Conservation (phyloP, 2,888 invertebrate genomes). For the Ecliptopera silaceata region DNA sequence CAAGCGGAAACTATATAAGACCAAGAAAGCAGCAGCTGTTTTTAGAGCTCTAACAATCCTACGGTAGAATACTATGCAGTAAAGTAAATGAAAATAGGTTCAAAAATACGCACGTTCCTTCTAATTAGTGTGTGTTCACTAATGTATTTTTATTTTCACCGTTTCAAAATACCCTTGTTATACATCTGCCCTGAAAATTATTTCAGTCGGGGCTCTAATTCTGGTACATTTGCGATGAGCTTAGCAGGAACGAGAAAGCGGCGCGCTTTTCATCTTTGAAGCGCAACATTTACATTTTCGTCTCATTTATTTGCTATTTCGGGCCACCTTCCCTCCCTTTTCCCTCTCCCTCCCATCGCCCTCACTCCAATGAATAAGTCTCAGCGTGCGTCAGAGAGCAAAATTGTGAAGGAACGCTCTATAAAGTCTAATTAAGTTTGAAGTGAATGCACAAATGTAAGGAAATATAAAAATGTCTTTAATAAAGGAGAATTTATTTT, state of each 20-base stretch:
- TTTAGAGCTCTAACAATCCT: too few species aligned
- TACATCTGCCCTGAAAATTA: slow-evolving; percentile 78
- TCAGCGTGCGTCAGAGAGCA: slow-evolving; percentile 77
- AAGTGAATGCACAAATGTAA: slow-evolving; percentile 79
- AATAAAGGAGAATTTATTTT: slow-evolving; percentile 62
- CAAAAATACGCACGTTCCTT: slow-evolving; percentile 21
- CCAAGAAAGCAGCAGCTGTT: too few species aligned
- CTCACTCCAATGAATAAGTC: slow-evolving; percentile 78
- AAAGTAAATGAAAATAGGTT: slow-evolving; percentile 1
- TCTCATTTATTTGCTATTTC: slow-evolving; percentile 84
- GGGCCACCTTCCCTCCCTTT: slow-evolving; percentile 64
- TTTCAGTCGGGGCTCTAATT: slow-evolving; percentile 77
- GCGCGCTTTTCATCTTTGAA: slow-evolving; percentile 82
- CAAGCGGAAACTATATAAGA: too few species aligned
- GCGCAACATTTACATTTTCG: slow-evolving; percentile 84
- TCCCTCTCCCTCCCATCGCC: slow-evolving; percentile 49
- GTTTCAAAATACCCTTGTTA: slow-evolving; percentile 47
- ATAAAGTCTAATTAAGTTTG: slow-evolving; percentile 83
- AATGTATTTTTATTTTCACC: slow-evolving; percentile 48
- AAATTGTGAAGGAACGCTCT: slow-evolving; percentile 82
- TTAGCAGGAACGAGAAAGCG: slow-evolving; percentile 78
- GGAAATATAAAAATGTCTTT: slow-evolving; percentile 73
- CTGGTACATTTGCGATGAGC: slow-evolving; percentile 81
- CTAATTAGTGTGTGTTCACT: slow-evolving; percentile 46
- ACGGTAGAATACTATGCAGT: background rate